Percentiles rank a stretch among this genome's conserved stretches.
phyloP scores from a whole-genome alignment of 2,888 invertebrate genomes.

The Macroteleia sp. region DNA sequence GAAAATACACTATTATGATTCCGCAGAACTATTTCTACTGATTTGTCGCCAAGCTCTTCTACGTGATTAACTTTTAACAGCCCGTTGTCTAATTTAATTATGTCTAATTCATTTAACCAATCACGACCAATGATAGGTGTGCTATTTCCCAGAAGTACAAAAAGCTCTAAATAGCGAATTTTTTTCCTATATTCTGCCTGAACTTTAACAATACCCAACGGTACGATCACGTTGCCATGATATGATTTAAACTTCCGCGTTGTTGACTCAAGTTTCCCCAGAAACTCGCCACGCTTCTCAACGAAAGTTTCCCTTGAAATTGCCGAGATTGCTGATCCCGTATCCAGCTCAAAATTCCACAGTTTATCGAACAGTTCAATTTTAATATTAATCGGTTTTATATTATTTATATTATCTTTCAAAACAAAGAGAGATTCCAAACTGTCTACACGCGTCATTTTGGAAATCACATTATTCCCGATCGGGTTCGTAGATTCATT shows the following conservation, averaged over 20 bases:
- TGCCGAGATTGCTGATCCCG: constrained; percentile 15
- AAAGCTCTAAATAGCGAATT: not conserved
- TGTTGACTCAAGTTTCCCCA: not conserved
- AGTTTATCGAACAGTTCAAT: constrained; percentile 5
- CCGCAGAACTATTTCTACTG: not conserved
- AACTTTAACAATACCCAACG: constrained; percentile 25
- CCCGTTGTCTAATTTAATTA: not conserved
- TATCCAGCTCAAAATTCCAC: constrained; percentile 24
- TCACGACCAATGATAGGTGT: constrained; percentile 39
- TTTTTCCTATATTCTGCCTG: not conserved
- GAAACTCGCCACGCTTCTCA: constrained; percentile 11
- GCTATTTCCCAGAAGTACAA: constrained; percentile 54
- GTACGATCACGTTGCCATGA: constrained; percentile 38
- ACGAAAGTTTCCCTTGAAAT: not conserved
- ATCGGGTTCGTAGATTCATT: not conserved
- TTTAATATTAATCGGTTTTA: constrained; percentile 9
- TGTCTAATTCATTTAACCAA: constrained; percentile 10
- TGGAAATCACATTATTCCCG: not conserved
- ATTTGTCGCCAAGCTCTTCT: too few relatives aligned
- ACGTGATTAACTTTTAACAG: not conserved
- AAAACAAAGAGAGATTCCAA: constrained; percentile 5
- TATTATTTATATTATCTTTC: not conserved
- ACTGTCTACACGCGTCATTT: not conserved
- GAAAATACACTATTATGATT: constrained; percentile 24
- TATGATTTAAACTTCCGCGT: constrained; percentile 26